Evolutionary conservation across 2,113 vertebrate genomes (phyloP), one percentile per base, ranked within the genome.

Genomic region (Hemiprocne comata): DNA sequence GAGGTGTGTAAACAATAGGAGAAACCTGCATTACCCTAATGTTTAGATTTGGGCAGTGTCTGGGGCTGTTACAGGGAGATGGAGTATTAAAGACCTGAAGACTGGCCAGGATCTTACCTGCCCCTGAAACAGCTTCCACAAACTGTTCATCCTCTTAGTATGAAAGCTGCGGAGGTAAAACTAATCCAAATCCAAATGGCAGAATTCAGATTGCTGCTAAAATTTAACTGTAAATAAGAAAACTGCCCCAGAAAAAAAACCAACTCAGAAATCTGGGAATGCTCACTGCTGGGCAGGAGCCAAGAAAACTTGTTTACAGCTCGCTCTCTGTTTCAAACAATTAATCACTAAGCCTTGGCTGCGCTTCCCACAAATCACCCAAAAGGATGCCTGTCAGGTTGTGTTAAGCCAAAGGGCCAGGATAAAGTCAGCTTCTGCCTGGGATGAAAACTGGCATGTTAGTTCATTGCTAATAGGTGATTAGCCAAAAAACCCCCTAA

Each of bases 11-110:
- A 42, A 24, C 20, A 24, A 26, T 15, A 64, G 51, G 15, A 42
- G 69, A 86, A 84, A 6, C 4, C 7, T 1, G 1, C 0, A 0
- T 64, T 36, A 11, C 17, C 38, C 13, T 0, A 2, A 2, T 29
- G 29, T 55, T 55, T 70, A 48, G 33, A 55, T 85, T 67, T 91
- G 48, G 67, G 34, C 31, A 64, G 19, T 28, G 23, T 33, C 36
- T 48, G 51, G 38, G 25, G 60, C 33, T 71, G 31, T 24, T 60
- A n/a, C 13, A 38, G 26, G 60, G 13, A 51, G 4, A 38, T 20
- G 24, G 34, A 5, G 4, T 25, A 5, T 21, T 64, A 17, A 53
- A 64, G 29, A 75, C n/a, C 54, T 87, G 48, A 34, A 75, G n/a
- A 65, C 3, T 40, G 8, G 40, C 18, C 53, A 92, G 28, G 20